These are phyloP conservation scores for Venturia canescens DNA, from an alignment of 1,140 invertebrate genomes.

Conservation along the genomic window DNA sequence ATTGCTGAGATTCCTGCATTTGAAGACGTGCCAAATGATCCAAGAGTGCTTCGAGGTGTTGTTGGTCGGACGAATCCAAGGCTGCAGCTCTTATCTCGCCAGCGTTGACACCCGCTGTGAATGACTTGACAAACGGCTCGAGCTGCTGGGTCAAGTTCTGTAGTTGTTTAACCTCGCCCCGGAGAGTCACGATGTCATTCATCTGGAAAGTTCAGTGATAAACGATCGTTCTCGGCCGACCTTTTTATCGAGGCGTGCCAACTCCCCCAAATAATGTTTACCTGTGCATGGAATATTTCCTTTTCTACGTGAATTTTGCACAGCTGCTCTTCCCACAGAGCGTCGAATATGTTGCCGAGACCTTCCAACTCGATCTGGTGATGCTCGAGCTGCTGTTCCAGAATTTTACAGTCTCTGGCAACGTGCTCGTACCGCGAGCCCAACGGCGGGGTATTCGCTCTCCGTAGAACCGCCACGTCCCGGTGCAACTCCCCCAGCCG, in stretches of 20 bases:
- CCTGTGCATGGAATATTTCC: slow-evolving; percentile 82
- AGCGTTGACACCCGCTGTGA: slow-evolving; percentile 73
- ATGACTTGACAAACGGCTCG: slow-evolving; percentile 81
- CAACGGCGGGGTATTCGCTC: slow-evolving; percentile 80
- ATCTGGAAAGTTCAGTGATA: slow-evolving; percentile 75
- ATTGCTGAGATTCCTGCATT: slow-evolving; percentile 70
- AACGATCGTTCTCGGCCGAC: too few relatives aligned
- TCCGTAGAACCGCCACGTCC: slow-evolving; percentile 78
- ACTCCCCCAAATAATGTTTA: too few relatives aligned
- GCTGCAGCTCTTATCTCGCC: slow-evolving; percentile 69
- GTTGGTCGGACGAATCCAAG: slow-evolving; percentile 69
- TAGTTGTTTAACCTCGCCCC: slow-evolving; percentile 83
- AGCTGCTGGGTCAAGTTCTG: slow-evolving; percentile 81
- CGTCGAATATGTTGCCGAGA: slow-evolving; percentile 80
- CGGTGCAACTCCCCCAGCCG: slow-evolving; percentile 81
- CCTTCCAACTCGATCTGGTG: slow-evolving; percentile 82
- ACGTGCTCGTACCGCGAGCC: slow-evolving; percentile 79
- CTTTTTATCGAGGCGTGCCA: too few relatives aligned
- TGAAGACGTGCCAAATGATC: slow-evolving; percentile 79
- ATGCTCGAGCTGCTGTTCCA: slow-evolving; percentile 81
- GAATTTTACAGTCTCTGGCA: slow-evolving; percentile 79
- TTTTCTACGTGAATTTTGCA: slow-evolving; percentile 83
- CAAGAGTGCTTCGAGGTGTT: slow-evolving; percentile 78
- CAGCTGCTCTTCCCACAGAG: slow-evolving; percentile 84
- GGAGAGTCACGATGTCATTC: slow-evolving; percentile 81